Percentiles rank a stretch among this genome's conserved stretches.
Evolutionary conservation across 1,140 invertebrate genomes (phyloP).

Genomic region (Zophobas atratus): DNA sequence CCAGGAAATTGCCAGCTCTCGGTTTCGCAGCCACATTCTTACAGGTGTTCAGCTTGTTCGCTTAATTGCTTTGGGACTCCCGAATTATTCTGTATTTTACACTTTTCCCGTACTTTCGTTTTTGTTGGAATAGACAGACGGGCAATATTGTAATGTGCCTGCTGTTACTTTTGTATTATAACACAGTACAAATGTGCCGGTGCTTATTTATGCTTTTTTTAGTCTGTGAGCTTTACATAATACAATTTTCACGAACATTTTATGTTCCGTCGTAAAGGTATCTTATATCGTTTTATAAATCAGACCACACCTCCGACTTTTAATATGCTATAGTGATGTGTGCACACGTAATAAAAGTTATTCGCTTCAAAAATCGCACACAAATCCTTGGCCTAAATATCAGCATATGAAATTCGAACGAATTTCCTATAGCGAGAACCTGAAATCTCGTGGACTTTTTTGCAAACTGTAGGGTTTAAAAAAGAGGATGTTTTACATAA

Average conservation of each 20-base stretch:
- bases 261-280: background rate
- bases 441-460: slow-evolving; percentile 5
- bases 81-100: background rate
- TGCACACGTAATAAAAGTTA: background rate
- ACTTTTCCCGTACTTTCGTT: too few species aligned
- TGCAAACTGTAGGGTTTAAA: background rate
- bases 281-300: background rate
- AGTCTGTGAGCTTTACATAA: background rate
- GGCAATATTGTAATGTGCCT: too few species aligned
- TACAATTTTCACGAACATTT: background rate
- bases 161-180: too few species aligned
- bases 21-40: slow-evolving; percentile 4
- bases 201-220: background rate
- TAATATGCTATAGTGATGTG: background rate
- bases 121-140: too few species aligned
- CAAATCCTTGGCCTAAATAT: slow-evolving; percentile 10
- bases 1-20: slow-evolving; percentile 17
- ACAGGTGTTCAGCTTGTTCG: slow-evolving; percentile 18
- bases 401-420: background rate
- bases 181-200: too few species aligned
- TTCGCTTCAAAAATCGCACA: background rate
- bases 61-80: slow-evolving; percentile 10
- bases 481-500: background rate
- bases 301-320: background rate
- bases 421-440: background rate